These are phyloP conservation scores for Sebastes goodei DNA, from an alignment of 2,797 vertebrate genomes.

Conservation along the genomic window DNA sequence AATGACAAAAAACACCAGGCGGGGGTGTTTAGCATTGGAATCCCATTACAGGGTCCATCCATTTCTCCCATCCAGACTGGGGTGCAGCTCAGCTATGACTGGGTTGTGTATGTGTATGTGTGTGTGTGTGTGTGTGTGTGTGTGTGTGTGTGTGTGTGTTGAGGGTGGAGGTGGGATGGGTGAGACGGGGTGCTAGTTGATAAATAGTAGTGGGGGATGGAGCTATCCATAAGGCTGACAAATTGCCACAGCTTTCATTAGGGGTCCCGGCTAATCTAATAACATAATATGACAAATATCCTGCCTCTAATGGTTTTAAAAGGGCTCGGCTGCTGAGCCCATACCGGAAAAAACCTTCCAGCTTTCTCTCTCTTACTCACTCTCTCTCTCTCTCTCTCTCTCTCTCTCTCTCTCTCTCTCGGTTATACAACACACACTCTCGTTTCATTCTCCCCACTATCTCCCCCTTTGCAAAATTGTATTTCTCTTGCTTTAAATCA, in stretches of 20 bases:
- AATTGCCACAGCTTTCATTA: constrained; percentile 87
- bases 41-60: constrained; percentile 76
- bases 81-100: constrained; percentile 58
- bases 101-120: constrained; percentile 8
- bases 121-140: constrained; percentile 15
- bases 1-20: constrained; percentile 77
- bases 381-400: constrained; percentile 17
- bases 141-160: constrained; percentile 5
- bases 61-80: constrained; percentile 66
- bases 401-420: neutral
- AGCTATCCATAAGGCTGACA: constrained; percentile 84
- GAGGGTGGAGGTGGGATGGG: constrained; percentile 52
- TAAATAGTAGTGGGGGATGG: constrained; percentile 79
- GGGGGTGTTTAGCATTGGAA: constrained; percentile 80
- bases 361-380: constrained; percentile 31
- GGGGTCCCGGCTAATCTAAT: constrained; percentile 84
- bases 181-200: constrained; percentile 70
- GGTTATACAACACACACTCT: constrained; percentile 47
- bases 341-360: constrained; percentile 41
- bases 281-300: constrained; percentile 87
- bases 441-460: constrained; percentile 18
- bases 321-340: constrained; percentile 66
- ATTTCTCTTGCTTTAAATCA: constrained; percentile 31
- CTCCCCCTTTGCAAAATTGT: constrained; percentile 25
- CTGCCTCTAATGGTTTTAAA: constrained; percentile 83